Conservation (phyloP, 2,113 vertebrate genomes). For the Microcebus lehilahytsara region DNA sequence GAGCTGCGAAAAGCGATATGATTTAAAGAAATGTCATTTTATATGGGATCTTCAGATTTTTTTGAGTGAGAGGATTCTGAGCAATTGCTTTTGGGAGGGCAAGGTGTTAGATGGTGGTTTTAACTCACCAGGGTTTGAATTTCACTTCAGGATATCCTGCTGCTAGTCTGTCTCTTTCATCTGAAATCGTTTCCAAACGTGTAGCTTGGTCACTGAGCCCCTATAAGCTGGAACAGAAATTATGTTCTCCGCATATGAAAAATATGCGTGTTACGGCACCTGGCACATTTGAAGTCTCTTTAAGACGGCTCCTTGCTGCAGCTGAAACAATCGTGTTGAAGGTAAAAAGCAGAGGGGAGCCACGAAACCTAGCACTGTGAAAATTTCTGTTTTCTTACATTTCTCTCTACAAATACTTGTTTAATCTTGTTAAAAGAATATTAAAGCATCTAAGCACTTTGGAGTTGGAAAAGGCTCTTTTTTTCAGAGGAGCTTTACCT, state of each 20-base stretch:
- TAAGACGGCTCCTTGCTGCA: neutral
- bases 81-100: slow-evolving; percentile 26
- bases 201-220: neutral
- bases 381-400: neutral
- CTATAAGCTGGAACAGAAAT: neutral
- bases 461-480: neutral
- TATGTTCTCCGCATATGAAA: neutral
- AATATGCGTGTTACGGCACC: neutral
- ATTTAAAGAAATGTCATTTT: slow-evolving; percentile 26
- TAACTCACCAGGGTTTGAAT: slow-evolving; percentile 35
- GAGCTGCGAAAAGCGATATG: slow-evolving; percentile 12
- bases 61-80: slow-evolving; percentile 4
- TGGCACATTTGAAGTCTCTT: neutral
- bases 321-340: neutral
- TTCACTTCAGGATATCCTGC: slow-evolving; percentile 25
- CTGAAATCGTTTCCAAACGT: slow-evolving; percentile 12
- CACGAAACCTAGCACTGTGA: neutral
- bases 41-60: neutral
- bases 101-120: slow-evolving; percentile 35
- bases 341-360: neutral
- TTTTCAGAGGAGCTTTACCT: neutral
- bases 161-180: slow-evolving; percentile 35
- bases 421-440: neutral
- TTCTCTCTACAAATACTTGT: slow-evolving; percentile 11
- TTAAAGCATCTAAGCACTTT: neutral